Percentiles rank a stretch among this genome's conserved stretches.
These are phyloP conservation scores for Crotalus horridus DNA, from an alignment of 2,113 vertebrate species.

Conservation along the genomic window DNA sequence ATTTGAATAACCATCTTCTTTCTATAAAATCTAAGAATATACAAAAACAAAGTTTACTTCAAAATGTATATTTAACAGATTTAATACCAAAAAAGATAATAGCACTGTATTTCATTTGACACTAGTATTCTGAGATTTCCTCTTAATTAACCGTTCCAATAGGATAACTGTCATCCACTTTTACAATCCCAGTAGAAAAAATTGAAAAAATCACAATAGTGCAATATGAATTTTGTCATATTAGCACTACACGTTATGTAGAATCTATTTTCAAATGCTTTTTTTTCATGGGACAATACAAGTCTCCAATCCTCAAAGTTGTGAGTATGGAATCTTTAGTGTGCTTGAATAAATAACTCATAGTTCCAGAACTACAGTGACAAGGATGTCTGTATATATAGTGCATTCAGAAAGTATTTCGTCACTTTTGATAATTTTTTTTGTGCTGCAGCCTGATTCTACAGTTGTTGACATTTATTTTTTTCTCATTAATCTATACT, in stretches of 20 bases:
- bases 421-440: too few species aligned
- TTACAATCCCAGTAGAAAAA: not conserved
- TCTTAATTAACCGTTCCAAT: not conserved
- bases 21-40: not conserved
- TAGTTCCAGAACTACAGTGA: not conserved
- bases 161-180: not conserved
- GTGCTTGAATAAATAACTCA: not conserved
- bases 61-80: not conserved
- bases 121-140: not conserved
- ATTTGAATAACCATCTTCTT: not conserved
- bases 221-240: not conserved
- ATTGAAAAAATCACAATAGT: not conserved
- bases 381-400: not conserved
- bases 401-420: too few species aligned
- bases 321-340: not conserved
- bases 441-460: too few species aligned
- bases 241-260: not conserved
- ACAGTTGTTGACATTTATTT: too few species aligned
- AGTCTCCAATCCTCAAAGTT: not conserved
- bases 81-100: not conserved
- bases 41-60: not conserved
- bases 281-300: not conserved
- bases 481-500: not conserved
- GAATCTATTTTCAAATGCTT: not conserved
- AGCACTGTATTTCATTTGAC: not conserved